A percentile compares a stretch with the other conserved stretches of the same genome.
phyloP scores from a whole-genome alignment of 2,888 invertebrate species.

The Agriopis marginaria region DNA sequence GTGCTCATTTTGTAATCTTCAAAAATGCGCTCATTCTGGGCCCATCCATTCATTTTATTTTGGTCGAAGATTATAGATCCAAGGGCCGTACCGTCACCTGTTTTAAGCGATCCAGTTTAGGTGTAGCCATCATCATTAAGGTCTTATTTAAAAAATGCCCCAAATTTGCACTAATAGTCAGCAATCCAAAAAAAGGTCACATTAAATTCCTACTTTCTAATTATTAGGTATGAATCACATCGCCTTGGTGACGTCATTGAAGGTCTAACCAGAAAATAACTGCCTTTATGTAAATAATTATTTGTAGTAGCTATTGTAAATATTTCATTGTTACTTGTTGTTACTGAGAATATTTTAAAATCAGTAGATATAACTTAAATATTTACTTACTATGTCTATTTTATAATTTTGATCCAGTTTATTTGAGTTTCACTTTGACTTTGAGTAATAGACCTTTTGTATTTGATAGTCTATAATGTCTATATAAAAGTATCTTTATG shows the following conservation, averaged over 20 bases:
- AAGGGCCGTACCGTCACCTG: no score
- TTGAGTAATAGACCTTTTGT: background rate
- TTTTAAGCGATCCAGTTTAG: no score
- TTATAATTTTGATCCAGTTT: background rate
- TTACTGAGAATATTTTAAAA: constrained; percentile 1
- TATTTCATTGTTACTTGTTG: constrained; percentile 1
- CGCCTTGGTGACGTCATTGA: constrained; percentile 1
- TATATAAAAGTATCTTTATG: background rate
- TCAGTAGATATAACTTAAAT: background rate
- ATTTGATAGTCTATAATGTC: background rate
- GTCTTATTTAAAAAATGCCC: no score
- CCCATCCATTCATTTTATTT: no score
- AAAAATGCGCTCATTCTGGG: no score
- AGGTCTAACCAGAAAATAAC: background rate
- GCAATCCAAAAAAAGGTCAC: background rate
- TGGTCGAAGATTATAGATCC: no score
- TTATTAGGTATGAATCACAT: constrained; percentile 1
- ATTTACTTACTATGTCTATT: background rate
- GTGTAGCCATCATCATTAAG: no score
- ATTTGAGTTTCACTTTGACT: background rate
- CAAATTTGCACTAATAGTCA: background rate
- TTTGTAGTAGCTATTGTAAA: background rate
- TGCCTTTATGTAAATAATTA: constrained; percentile 1
- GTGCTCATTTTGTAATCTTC: no score
- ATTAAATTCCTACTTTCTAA: constrained; percentile 9